Conservation (phyloP, 2,888 invertebrate genomes). For the Erpobdella octoculata region DNA sequence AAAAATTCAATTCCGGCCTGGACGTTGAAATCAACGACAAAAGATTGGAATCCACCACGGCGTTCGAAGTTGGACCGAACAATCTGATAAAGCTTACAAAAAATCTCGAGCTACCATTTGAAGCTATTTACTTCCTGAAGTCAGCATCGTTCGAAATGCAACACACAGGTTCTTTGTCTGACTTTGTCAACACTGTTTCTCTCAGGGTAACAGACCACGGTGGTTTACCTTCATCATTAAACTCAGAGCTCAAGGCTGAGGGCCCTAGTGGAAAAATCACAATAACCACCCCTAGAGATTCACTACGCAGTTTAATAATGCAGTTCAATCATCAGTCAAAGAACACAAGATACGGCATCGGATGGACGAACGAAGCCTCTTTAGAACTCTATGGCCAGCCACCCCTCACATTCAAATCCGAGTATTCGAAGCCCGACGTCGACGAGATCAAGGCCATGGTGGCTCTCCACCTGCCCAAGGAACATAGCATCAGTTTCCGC, state of each 20-base stretch:
- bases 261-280: not conserved
- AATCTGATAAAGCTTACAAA: not conserved
- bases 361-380: not conserved
- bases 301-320: too few relatives aligned
- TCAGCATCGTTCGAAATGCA: not conserved
- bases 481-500: not conserved
- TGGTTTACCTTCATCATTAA: not conserved
- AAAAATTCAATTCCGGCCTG: not conserved
- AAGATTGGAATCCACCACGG: not conserved
- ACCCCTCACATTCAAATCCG: not conserved
- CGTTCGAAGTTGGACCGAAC: not conserved
- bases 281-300: too few relatives aligned
- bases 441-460: not conserved
- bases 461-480: not conserved
- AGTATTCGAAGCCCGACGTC: not conserved
- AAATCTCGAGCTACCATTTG: constrained; percentile 22
- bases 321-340: not conserved
- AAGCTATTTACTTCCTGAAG: not conserved
- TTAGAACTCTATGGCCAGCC: not conserved
- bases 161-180: not conserved
- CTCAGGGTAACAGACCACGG: not conserved
- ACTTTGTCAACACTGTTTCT: not conserved
- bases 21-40: not conserved
- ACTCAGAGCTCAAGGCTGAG: not conserved
- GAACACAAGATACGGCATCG: not conserved